Evolutionary conservation across 2,888 invertebrate species (phyloP), one percentile per base, ranked within the genome.

Genomic region (Sarcophaga caerulescens): DNA sequence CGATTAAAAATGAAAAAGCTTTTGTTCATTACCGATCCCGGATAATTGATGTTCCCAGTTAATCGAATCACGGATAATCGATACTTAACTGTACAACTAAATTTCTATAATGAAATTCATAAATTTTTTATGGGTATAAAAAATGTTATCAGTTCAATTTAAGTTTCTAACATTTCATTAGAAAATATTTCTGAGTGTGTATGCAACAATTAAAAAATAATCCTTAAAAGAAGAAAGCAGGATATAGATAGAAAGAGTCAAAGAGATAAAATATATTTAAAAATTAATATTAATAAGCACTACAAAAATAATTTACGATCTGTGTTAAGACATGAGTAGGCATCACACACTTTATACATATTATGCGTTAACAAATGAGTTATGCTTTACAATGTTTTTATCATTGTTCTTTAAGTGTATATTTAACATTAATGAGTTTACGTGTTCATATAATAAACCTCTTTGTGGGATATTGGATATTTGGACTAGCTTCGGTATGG

Each of bases 401-500:
- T 82, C 78, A 57, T 80, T 74, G 62, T 77, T 74, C 47, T 75
- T 75, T 80, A 65, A 77, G 59, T 76, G 73, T 80, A 77, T 69
- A 44, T 60, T 60, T 69, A 77, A 73, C 80, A 83, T 86, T 77
- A 77, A 86, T 77, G 73, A 83, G 83, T 74, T 83, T 73, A 76
- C 70, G 76, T 71, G 78, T 79, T 82, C 71, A 57, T 85, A 68
- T 63, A 57, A 71, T 76, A 62, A 45, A 35, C 62, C 70, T 62
- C 74, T 68, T 81, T 86, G 73, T 68, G 62, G 74, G 73, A 81
- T 81, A 65, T 85, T 83, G 80, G 69, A 83, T 68, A 80, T 70
- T 80, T 83, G 76, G 83, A 86, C 83, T 86, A 86, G 85, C 85
- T 77, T 83, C 85, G 80, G 80, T 74, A 93, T 94, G 94, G 91